Evolutionary conservation across 2,888 invertebrate genomes (phyloP), one percentile per base, ranked within the genome.

Genomic region (Coelinius sp.): DNA sequence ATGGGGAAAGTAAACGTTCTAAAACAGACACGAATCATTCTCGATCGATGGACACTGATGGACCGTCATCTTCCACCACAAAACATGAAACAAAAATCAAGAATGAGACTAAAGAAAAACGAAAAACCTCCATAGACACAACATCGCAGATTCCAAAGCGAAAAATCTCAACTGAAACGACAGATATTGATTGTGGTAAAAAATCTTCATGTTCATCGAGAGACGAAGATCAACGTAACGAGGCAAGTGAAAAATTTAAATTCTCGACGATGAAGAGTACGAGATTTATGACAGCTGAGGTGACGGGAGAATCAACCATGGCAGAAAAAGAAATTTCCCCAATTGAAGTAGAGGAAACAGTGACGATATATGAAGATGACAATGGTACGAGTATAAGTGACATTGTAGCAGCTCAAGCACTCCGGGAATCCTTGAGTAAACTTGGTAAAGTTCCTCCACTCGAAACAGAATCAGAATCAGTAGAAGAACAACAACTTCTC

Each of bases 381-480:
- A 63, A 63, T 44, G 41, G 41, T 24, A 44, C 63, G 14, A 63
- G 63, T 24, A 87, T 88, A 71, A 88, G 87, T 69, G 87, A 87
- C 69, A 88, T 87, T 56, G 87, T 88, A 64, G 87, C 87, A 8
- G 78, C 86, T 22, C 87, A 88, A 76, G 87, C 87, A 12, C 82
- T 87, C 59, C 85, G 86, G 22, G 87, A 88, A 78, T 88, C 87
- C 53, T 76, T 88, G 31, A 86, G 82, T 76, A 87, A 88, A 79
- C 77, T 87, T 72, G 86, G 87, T 17, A 86, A 86, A 79, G 85
- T 85, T 53, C 82, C 82, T 44, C 82, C 78, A 6, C 76, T 84
- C 53, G 81, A 80, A 44, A 75, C 83, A 0, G 81, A 83, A 10
- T 80, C 78, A 10, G 75, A 78, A 53, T 71, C 70, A 4, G 72